Evolutionary conservation across 1,140 invertebrate species (phyloP), one percentile per base, ranked within the genome.

Genomic region (Gryllus bimaculatus): DNA sequence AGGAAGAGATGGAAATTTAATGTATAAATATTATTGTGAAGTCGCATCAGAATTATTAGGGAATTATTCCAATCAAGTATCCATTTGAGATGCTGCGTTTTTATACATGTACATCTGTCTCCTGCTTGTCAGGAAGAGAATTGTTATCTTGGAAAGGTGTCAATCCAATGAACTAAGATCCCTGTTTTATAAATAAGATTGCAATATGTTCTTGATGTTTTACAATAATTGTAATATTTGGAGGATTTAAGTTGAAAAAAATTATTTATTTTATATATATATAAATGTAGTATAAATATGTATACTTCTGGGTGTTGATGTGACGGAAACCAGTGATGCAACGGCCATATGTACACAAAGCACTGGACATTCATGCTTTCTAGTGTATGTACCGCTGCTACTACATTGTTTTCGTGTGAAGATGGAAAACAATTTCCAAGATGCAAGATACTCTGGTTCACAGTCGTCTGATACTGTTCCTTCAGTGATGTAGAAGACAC

Each of bases 231-330:
- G 54, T 66, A 66, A 66, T 66, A 66, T 66, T 66, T 66, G 54
- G 54, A 66, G 18, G 54, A 66, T 66, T 66, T 66, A 66, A 66
- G 54, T 66, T 66, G 54, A 66, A 66, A 66, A 39, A 66, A 66
- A 66, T 66, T 66, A 66, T 66, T 66, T 66, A 66, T 66, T 66
- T 66, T 66, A 66, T 66, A 66, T 66, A 66, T 66, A 66, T 66
- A 39, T 66, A 66, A 13, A 66, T 66, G 54, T 66, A 66, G 54
- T 66, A 66, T 66, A 66, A 66, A 66, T 66, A 66, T 66, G 54
- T 66, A 66, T 66, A 66, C 54, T 66, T 66, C 54, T 66, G 54
- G 10, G 54, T 66, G 54, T 66, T 18, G 18, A 18, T 66, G 54
- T 66, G 18, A 10, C 10, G 18, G 54, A 66, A 66, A 66, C 10